Evolutionary conservation across 2,888 invertebrate species (phyloP), one percentile per base, ranked within the genome.

Genomic region (Ennomos quercinarius): DNA sequence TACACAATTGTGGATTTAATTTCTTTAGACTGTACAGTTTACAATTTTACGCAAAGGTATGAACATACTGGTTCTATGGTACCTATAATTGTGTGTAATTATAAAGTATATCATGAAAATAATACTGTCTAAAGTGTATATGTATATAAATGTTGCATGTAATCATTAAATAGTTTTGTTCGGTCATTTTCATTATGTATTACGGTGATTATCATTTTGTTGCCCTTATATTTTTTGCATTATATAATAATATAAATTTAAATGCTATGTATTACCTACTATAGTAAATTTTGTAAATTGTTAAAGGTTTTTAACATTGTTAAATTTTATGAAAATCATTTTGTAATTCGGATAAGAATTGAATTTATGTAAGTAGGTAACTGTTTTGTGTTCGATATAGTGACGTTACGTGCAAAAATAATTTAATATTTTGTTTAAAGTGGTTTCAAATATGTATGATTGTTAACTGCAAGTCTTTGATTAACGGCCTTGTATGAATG

Each of bases 261-360:
- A 48, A 58, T 55, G 61, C 61, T 63, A 58, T 56, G 13, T 52
- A 59, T 53, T 48, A 27, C 27, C 77, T 78, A 74, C 72, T 73
- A 76, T 83, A 83, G 76, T 74, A 72, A 79, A 76, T 77, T 79
- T 84, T 86, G 84, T 87, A 88, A 78, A 91, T 83, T 90, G 91
- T 91, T 91, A 88, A 58, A 85, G 72, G 81, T 88, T 87, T 67
- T 80, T 81, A 83, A 84, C 80, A 90, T 85, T 91, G 90, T 90
- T 90, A 75, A 87, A 91, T 86, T 90, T 82, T 84, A 86, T 86
- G 70, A 12, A 70, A 78, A 79, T 83, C 68, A 87, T 86, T 83
- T 78, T 84, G 78, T 87, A 81, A 40, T 45, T 55, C 75, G 65
- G 69, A 72, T 72, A 67, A 74, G 59, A 73, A 66, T 70, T 70